Base-by-base conservation (phyloP, 2,888 invertebrate species). In the Lithophane socia region DNA sequence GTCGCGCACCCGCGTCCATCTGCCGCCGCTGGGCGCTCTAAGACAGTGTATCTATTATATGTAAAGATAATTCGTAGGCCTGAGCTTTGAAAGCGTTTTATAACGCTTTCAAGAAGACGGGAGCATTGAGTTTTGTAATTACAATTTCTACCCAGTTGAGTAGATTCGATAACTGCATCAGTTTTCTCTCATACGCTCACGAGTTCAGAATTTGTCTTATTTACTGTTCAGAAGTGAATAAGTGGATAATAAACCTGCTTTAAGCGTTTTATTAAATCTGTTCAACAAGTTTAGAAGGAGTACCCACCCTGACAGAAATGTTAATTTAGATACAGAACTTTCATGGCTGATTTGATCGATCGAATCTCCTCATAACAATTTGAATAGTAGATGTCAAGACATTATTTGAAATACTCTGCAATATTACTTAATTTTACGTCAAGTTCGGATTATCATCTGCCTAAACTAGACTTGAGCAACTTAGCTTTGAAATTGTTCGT, bases 1-100 rank as follows among this genome's bases (percentile, higher is more conserved):
- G 85, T 79, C 88, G 85, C 88, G 83, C 78, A 73, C 71, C 80
- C 88, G 89, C 86, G 82, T 85, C 88, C 89, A 80, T 88, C 88
- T 88, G 89, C 83, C 88, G 82, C 68, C 44, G 60, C 64, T 67
- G 66, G 73, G 82, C 64, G 75, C 63, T 70, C 76, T 69, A 56
- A 84, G 75, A 80, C 74, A 74, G 65, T 82, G 47, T 77, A 78
- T 76, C 79, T 66, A 72, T 68, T 73, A 81, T 80, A 83, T 73
- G 76, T 81, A 80, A 81, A 85, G 64, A 87, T 83, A 78, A 85
- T 83, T 79, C 82, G 77, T 74, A 79, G 66, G 70, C 75, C 68
- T 49, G 42, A 77, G 73, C 49, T 71, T 74, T 77, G 13, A 72
- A 68, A 64, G 44, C 54, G n/a, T 63, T 75, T 77, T 74, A 52